These are phyloP conservation scores for Stylophora pistillata DNA, from an alignment of 64 coral and sea anemone species.

Conservation along the genomic window DNA sequence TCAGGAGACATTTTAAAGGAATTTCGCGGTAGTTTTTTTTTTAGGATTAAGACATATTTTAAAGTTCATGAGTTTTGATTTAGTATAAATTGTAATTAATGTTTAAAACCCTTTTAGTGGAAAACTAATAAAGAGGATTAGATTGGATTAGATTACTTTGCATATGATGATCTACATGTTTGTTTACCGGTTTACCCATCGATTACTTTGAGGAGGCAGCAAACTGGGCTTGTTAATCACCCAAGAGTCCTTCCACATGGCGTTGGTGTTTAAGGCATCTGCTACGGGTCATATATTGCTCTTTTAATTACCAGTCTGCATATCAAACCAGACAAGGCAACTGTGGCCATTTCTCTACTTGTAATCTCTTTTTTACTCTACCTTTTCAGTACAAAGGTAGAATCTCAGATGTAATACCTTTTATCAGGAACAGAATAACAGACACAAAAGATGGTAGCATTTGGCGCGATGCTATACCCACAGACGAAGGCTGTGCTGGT, in stretches of 20 bases:
- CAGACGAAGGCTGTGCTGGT: background rate
- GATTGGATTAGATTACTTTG: too few species aligned
- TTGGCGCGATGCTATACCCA: background rate
- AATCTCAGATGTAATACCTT: background rate
- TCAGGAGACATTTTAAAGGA: too few species aligned
- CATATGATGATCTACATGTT: constrained; percentile 25
- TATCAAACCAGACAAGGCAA: background rate
- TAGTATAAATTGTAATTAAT: too few species aligned
- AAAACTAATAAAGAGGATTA: too few species aligned
- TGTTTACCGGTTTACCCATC: constrained; percentile 1
- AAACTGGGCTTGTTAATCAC: constrained; percentile 45
- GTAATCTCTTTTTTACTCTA: background rate
- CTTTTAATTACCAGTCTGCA: constrained; percentile 18
- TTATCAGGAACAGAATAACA: background rate
- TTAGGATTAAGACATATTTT: too few species aligned
- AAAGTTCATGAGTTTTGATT: too few species aligned
- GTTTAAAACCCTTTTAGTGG: too few species aligned
- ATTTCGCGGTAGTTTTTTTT: too few species aligned
- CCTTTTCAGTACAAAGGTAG: background rate
- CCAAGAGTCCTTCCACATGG: constrained; percentile 14
- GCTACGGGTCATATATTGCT: background rate
- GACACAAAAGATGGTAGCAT: background rate
- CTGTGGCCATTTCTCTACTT: constrained; percentile 10
- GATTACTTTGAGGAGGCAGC: constrained; percentile 53
- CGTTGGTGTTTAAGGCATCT: constrained; percentile 38